Evolutionary conservation across 1,140 invertebrate genomes (phyloP).

Genomic region (Solenopsis fugax): DNA sequence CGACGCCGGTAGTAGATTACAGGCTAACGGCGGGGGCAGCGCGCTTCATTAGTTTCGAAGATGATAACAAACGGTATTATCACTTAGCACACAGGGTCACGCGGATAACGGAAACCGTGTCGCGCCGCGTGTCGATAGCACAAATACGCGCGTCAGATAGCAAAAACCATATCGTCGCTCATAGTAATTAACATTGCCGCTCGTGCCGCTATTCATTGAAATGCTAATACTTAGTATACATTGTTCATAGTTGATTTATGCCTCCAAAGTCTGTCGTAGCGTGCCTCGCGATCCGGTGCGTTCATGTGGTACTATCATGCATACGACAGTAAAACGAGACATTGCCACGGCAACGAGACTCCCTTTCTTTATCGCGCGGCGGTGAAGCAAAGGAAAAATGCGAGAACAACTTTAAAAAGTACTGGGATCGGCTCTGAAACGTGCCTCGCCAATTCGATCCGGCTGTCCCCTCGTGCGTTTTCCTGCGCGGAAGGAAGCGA

Average conservation of each 20-base stretch:
- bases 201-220: constrained; percentile 66
- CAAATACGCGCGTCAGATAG: constrained; percentile 46
- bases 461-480: neutral
- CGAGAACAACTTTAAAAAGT: neutral
- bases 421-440: neutral
- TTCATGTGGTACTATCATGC: neutral
- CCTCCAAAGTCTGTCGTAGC: neutral
- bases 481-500: neutral
- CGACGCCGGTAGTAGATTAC: constrained; percentile 65
- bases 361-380: neutral
- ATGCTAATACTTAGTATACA: constrained; percentile 67
- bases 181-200: constrained; percentile 67
- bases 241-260: constrained; percentile 74
- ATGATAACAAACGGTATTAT: constrained; percentile 73
- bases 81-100: constrained; percentile 59
- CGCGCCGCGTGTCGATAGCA: constrained; percentile 53
- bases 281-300: neutral
- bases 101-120: constrained; percentile 63
- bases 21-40: constrained; percentile 66
- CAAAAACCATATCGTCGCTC: constrained; percentile 69
- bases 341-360: neutral
- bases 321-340: constrained; percentile 3
- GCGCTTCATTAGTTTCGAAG: constrained; percentile 70
- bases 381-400: neutral
- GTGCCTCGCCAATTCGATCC: neutral